Percentiles rank a stretch among this genome's conserved stretches.
Evolutionary conservation across 1,140 invertebrate genomes (phyloP).

Genomic region (Dufourea novaeangliae): DNA sequence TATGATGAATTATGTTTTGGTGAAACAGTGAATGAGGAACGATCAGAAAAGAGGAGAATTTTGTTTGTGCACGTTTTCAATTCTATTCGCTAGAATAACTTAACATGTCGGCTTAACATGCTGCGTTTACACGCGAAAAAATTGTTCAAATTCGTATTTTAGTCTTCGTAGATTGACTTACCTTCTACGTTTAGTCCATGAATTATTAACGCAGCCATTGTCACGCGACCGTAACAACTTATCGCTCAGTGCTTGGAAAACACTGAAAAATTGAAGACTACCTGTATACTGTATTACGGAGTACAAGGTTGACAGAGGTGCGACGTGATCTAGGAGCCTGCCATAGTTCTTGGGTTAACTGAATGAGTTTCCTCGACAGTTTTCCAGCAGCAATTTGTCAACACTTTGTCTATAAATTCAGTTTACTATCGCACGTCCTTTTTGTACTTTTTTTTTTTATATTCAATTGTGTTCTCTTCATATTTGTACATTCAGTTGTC

Average conservation of each 20-base stretch:
- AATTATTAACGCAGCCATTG: neutral
- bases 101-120: no score
- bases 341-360: neutral
- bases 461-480: no score
- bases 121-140: neutral
- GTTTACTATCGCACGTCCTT: neutral
- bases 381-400: constrained; percentile 1
- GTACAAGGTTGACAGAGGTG: constrained; percentile 9
- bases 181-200: neutral
- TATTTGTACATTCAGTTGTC: no score
- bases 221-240: neutral
- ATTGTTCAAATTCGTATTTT: neutral
- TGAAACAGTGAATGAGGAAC: no score
- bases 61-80: no score
- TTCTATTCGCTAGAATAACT: no score
- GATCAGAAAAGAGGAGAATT: no score
- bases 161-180: neutral
- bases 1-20: no score
- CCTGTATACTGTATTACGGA: neutral
- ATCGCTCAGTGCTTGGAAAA: neutral
- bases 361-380: constrained; percentile 29
- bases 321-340: neutral
- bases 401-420: neutral
- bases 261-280: neutral
- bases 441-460: neutral